Conservation (phyloP, 2,113 vertebrate genomes). For the Tetrax tetrax region DNA sequence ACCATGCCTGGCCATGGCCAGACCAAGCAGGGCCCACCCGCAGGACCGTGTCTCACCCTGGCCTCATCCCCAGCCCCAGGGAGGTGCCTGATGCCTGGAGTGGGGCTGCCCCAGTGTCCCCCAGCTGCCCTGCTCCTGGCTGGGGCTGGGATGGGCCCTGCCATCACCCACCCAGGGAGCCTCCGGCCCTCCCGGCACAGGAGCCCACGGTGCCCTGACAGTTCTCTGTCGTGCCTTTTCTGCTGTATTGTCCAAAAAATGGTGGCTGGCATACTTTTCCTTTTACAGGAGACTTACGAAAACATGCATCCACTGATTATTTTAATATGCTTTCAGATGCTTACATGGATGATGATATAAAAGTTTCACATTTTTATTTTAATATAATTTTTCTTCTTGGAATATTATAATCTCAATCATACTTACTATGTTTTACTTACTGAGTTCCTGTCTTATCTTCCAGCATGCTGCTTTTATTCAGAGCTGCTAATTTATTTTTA, state of each 20-base stretch:
- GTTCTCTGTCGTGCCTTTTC: not conserved
- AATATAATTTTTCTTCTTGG: not conserved
- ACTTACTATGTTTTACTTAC: not conserved
- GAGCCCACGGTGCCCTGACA: rapidly evolving
- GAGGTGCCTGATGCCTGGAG: rapidly evolving
- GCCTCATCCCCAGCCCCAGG: no score
- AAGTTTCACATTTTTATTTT: not conserved
- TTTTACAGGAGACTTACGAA: not conserved
- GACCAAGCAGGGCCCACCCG: rapidly evolving
- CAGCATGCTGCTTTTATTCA: not conserved
- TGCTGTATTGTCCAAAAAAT: not conserved
- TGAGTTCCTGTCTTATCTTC: not conserved
- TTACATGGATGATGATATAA: not conserved
- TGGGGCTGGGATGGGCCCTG: no score
- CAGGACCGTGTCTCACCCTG: not conserved
- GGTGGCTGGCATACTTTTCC: not conserved
- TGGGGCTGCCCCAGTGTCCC: not conserved
- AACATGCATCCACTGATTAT: not conserved
- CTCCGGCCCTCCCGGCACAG: rapidly evolving
- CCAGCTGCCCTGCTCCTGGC: rapidly evolving
- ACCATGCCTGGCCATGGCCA: not conserved
- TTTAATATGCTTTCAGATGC: not conserved
- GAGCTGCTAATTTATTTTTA: not conserved
- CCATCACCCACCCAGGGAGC: rapidly evolving
- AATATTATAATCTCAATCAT: not conserved